Evolutionary conservation across 2,888 invertebrate genomes (phyloP).

Genomic region (Eugnorisma glareosa): DNA sequence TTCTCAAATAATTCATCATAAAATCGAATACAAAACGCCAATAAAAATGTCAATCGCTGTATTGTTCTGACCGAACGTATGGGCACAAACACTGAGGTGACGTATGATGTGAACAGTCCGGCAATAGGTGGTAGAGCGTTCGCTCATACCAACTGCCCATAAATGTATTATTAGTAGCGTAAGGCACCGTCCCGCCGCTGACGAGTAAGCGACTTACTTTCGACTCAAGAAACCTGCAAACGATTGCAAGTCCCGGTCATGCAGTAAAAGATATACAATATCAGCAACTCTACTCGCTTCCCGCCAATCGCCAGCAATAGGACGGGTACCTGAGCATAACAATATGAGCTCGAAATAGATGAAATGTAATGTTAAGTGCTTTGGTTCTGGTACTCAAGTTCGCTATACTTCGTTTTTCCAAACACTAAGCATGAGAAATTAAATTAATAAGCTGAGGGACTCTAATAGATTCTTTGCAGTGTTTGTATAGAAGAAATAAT

Average conservation of each 20-base stretch:
- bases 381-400: conserved; percentile 61
- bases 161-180: conserved; percentile 82
- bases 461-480: conserved; percentile 65
- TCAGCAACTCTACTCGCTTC: background rate
- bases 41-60: conserved; percentile 80
- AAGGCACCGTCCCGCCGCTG: conserved; percentile 41
- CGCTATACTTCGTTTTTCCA: conserved; percentile 58
- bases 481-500: conserved; percentile 55
- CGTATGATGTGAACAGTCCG: conserved; percentile 50
- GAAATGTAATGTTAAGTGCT: conserved; percentile 78
- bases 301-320: conserved; percentile 1
- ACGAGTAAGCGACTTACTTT: background rate
- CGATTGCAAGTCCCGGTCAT: background rate
- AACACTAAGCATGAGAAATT: conserved; percentile 66
- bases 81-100: conserved; percentile 61
- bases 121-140: conserved; percentile 58
- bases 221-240: background rate
- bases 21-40: conserved; percentile 66
- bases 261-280: background rate
- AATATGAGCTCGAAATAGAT: conserved; percentile 77
- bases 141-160: conserved; percentile 68
- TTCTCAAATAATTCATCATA: conserved; percentile 58
- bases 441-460: conserved; percentile 77
- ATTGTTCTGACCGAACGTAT: conserved; percentile 77
- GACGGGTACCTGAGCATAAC: conserved; percentile 73